These are phyloP conservation scores for Drosophila kurseongensis DNA, from an alignment of 1,140 invertebrate genomes.

Conservation along the genomic window DNA sequence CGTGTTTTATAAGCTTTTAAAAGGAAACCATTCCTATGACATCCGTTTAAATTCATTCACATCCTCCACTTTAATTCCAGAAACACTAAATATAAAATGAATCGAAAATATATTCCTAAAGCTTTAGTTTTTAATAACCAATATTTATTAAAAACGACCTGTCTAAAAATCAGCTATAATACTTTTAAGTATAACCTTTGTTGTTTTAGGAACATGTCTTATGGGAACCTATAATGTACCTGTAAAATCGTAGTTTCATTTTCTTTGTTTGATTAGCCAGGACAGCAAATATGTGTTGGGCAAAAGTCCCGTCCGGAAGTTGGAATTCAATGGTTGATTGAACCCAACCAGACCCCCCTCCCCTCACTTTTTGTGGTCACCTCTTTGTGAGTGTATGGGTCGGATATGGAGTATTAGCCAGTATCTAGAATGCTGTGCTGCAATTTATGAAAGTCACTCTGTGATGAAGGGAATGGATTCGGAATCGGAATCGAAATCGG, in stretches of 20 bases:
- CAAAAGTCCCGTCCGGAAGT: constrained; percentile 21
- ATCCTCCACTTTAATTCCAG: too few species aligned
- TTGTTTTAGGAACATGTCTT: neutral
- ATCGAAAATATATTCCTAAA: too few species aligned
- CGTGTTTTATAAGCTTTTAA: too few species aligned
- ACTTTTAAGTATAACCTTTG: too few species aligned
- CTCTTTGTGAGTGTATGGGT: neutral
- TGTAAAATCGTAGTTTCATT: neutral
- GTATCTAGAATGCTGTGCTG: constrained; percentile 32
- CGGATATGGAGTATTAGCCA: constrained; percentile 57
- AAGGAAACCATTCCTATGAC: too few species aligned
- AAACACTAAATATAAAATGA: too few species aligned
- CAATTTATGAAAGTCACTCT: constrained; percentile 70
- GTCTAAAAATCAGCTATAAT: too few species aligned
- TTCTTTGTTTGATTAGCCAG: constrained; percentile 1
- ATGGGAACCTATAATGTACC: neutral
- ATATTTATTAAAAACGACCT: too few species aligned
- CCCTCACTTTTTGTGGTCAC: neutral
- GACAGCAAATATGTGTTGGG: neutral
- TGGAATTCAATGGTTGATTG: constrained; percentile 22
- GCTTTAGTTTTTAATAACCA: too few species aligned
- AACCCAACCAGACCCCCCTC: neutral
- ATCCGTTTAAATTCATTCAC: too few species aligned
- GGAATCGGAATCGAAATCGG: constrained; percentile 3
- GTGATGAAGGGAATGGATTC: constrained; percentile 15